These are phyloP conservation scores for Conchocele bisecta DNA, from an alignment of 2,888 invertebrate species.

Conservation along the genomic window DNA sequence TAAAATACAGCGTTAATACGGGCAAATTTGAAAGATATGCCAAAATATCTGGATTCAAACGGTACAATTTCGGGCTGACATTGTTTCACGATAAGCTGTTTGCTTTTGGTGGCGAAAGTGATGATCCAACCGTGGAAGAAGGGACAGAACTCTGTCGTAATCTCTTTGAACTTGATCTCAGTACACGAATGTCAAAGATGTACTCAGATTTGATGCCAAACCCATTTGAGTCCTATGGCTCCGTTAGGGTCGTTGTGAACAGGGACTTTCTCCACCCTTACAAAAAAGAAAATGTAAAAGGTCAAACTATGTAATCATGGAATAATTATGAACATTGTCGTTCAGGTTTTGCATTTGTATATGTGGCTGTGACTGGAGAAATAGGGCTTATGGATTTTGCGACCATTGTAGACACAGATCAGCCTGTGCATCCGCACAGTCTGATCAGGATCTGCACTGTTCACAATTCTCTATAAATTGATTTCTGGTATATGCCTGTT, in stretches of 20 bases:
- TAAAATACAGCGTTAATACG: slow-evolving; percentile 53
- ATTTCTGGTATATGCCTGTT: too few relatives aligned
- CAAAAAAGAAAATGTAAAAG: slow-evolving; percentile 51
- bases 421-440: too few relatives aligned
- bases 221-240: slow-evolving; percentile 61
- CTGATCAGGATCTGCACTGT: too few relatives aligned
- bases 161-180: slow-evolving; percentile 44
- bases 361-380: too few relatives aligned
- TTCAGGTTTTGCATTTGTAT: too few relatives aligned
- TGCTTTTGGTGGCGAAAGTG: slow-evolving; percentile 62
- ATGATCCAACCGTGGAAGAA: slow-evolving; percentile 61
- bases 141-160: slow-evolving; percentile 61
- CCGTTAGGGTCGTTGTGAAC: slow-evolving; percentile 52
- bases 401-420: too few relatives aligned
- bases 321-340: too few relatives aligned
- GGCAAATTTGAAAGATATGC: slow-evolving; percentile 46
- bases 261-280: slow-evolving; percentile 53
- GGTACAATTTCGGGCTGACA: slow-evolving; percentile 62
- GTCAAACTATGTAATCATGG: too few relatives aligned
- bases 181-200: slow-evolving; percentile 33
- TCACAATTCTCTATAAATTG: too few relatives aligned
- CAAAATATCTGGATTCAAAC: slow-evolving; percentile 58
- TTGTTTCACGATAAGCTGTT: slow-evolving; percentile 53
- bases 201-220: slow-evolving; percentile 57
- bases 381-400: too few relatives aligned